These are phyloP conservation scores for Metaphire vulgaris DNA, from an alignment of 1,140 invertebrate species.

Conservation along the genomic window DNA sequence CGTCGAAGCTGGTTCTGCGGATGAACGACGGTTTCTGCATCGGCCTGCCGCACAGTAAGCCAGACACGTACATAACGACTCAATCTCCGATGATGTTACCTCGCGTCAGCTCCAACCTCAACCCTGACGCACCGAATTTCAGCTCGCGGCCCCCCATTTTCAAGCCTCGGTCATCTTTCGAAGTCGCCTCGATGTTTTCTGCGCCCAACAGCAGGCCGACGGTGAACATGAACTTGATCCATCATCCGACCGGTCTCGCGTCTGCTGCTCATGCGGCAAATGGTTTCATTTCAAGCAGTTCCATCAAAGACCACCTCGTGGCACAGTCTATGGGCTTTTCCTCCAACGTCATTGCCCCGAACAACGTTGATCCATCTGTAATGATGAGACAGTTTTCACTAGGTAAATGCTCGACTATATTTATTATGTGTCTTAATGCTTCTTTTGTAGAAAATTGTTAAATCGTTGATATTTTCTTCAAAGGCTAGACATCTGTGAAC, in stretches of 20 bases:
- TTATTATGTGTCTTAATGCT: too few species aligned
- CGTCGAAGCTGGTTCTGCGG: neutral
- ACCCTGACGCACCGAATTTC: constrained; percentile 19
- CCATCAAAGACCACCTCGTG: neutral
- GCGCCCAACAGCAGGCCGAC: neutral
- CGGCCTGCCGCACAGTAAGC: neutral
- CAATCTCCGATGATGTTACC: constrained; percentile 8
- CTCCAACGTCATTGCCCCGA: neutral
- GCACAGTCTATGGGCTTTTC: neutral
- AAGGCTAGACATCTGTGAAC: too few species aligned
- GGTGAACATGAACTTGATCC: neutral
- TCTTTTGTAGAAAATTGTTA: too few species aligned
- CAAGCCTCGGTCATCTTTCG: neutral
- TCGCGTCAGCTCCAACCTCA: constrained; percentile 11
- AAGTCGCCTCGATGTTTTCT: neutral
- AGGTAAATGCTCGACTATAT: too few species aligned
- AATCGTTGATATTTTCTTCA: too few species aligned
- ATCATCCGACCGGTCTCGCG: neutral
- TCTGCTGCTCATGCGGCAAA: neutral
- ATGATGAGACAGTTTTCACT: neutral
- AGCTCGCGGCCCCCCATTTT: neutral
- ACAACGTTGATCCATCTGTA: too few species aligned
- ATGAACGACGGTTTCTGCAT: neutral
- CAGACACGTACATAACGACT: neutral
- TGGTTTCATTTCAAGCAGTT: neutral